Conservation (phyloP, 2,113 vertebrate genomes). For the Glaucidium brasilianum region DNA sequence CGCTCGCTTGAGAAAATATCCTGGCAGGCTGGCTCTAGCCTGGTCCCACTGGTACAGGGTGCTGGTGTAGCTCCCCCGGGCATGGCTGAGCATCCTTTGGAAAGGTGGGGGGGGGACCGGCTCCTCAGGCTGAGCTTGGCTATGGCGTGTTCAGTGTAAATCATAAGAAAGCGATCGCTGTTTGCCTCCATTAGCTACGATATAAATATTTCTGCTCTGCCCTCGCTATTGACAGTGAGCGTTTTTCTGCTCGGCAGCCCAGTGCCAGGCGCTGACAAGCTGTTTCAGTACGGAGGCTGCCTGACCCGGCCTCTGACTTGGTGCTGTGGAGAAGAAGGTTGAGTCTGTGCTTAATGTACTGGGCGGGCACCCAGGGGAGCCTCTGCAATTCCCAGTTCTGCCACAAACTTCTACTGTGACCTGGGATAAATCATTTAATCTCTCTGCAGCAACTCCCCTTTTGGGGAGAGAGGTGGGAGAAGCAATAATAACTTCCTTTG, state of each 20-base stretch:
- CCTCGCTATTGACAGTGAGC: not conserved
- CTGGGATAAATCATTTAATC: not conserved
- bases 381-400: not conserved
- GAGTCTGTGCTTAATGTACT: not conserved
- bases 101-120: not conserved
- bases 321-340: not conserved
- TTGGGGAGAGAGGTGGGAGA: not conserved
- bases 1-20: rapidly evolving
- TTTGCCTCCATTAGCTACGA: not conserved
- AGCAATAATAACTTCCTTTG: not conserved
- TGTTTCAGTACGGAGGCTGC: not conserved
- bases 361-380: not conserved
- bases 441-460: not conserved
- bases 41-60: rapidly evolving
- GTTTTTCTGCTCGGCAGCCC: not conserved
- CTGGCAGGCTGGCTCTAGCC: not conserved
- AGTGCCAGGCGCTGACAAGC: not conserved
- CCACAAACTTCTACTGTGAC: not conserved
- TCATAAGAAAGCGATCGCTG: rapidly evolving
- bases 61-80: not conserved
- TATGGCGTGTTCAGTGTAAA: not conserved
- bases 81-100: not conserved
- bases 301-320: not conserved
- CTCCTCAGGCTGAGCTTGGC: not conserved
- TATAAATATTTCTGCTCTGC: constrained; percentile 9